Percentiles rank a stretch among this genome's conserved stretches.
Conservation (phyloP, 2,797 vertebrate genomes). For the Rhinogobio ventralis region DNA sequence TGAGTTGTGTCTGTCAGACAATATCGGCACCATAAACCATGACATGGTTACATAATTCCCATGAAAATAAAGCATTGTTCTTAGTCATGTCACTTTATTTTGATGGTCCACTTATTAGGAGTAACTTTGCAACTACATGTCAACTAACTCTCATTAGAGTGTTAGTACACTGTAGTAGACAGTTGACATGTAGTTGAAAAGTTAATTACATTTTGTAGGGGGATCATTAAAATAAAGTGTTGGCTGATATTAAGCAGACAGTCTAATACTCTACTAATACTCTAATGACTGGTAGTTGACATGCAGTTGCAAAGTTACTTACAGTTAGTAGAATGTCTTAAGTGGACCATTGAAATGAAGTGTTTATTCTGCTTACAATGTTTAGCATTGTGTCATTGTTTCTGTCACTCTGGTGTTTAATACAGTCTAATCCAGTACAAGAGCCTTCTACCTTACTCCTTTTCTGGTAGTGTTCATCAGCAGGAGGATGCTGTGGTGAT, state of each 20-base stretch:
- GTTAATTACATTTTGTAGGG: too few species aligned
- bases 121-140: too few species aligned
- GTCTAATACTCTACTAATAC: background rate
- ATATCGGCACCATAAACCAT: background rate
- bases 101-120: too few species aligned
- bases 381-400: constrained; percentile 17
- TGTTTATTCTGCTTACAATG: constrained; percentile 33
- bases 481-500: background rate
- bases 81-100: background rate
- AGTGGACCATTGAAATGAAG: background rate
- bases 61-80: constrained; percentile 49
- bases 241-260: too few species aligned
- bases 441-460: background rate
- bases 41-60: constrained; percentile 11
- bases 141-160: too few species aligned
- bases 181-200: too few species aligned
- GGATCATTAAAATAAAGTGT: background rate
- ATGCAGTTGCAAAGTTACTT: background rate
- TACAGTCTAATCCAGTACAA: background rate
- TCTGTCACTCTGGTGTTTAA: constrained; percentile 7
- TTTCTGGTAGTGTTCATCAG: constrained; percentile 10
- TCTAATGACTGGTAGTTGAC: background rate
- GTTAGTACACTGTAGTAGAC: too few species aligned
- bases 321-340: background rate
- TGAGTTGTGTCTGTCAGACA: background rate